Evolutionary conservation across 2,113 vertebrate species (phyloP), one percentile per base, ranked within the genome.

Genomic region (Dolichotis patagonum): DNA sequence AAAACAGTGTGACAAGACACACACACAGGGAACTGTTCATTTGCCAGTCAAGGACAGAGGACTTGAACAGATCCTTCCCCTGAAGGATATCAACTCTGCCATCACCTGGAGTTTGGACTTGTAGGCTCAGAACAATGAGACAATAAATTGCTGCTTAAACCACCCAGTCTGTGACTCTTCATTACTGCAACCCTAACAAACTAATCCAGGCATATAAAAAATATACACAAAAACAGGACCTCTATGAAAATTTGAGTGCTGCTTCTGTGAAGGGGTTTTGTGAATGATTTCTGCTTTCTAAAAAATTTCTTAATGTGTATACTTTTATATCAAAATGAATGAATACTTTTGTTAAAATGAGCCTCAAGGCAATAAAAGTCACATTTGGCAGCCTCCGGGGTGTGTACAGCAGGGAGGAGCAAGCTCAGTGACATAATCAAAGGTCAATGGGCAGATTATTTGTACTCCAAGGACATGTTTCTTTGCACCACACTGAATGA

Each of bases 281-380:
- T 46, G 69, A 41, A 8, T 56, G 2, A 52, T 77, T 88, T 91
- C 17, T 88, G 41, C 75, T 93, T 88, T 63, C 81, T 90, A 80
- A 81, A 38, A 41, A 41, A 52, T 85, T 80, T 92, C 35, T 35
- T 93, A 85, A 3, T 60, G 52, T 46, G 7, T 92, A 43, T 93
- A 88, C 4, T 22, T 88, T 91, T 80, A 75, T 17, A 85, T 81
- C 32, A 96, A 52, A 95, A 83, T n/a, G 86, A 81, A 84, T 26
- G 82, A 20, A n/a, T n/a, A 38, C 20, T 52, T 86, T 85, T 78
- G 19, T 82, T 91, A 24, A 91, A 86, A 91, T 17, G 35, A 95
- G 94, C 52, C 20, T 83, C 35, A 91, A 78, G 73, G 71, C n/a
- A 56, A 60, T 62, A 81, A 62, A 8, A 69, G 43, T 32, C 43